Conservation (phyloP, 2,888 invertebrate species). For the Drosophila acutilabella region DNA sequence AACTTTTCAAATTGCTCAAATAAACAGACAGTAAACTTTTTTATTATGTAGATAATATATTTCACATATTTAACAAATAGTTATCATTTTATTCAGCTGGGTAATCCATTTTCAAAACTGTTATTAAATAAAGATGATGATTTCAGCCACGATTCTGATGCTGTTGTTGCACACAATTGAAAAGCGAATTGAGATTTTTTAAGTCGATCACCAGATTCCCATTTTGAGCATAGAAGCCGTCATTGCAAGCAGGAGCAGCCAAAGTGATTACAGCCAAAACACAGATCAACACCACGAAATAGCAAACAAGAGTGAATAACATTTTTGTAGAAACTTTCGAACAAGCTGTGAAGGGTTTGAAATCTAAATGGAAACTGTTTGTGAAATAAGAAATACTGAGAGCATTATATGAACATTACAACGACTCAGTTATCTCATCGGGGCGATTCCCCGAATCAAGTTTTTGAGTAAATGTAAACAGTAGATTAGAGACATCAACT, state of each 20-base stretch:
- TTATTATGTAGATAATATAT: background rate
- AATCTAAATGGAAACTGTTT: slow-evolving; percentile 36
- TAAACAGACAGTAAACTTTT: too few species aligned
- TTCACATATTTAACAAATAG: background rate
- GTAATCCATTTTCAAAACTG: background rate
- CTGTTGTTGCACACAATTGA: slow-evolving; percentile 51
- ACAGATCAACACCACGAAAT: slow-evolving; percentile 12
- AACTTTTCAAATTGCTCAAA: too few species aligned
- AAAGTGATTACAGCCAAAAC: slow-evolving; percentile 1
- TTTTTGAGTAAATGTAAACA: slow-evolving; percentile 29
- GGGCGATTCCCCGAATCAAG: slow-evolving; percentile 65
- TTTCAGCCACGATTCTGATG: slow-evolving; percentile 27
- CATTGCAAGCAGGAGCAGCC: slow-evolving; percentile 47
- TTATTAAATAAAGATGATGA: slow-evolving; percentile 2
- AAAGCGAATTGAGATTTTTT: slow-evolving; percentile 17
- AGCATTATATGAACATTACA: slow-evolving; percentile 39
- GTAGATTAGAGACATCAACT: slow-evolving; percentile 23
- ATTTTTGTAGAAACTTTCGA: slow-evolving; percentile 24
- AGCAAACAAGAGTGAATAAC: slow-evolving; percentile 5
- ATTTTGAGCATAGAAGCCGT: slow-evolving; percentile 40
- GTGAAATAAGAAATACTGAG: background rate
- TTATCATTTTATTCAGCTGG: background rate
- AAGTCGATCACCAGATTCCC: slow-evolving; percentile 54
- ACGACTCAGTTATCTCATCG: slow-evolving; percentile 14
- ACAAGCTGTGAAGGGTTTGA: slow-evolving; percentile 20